phyloP scores from a whole-genome alignment of 2,888 invertebrate species.

The Acleris cristana region DNA sequence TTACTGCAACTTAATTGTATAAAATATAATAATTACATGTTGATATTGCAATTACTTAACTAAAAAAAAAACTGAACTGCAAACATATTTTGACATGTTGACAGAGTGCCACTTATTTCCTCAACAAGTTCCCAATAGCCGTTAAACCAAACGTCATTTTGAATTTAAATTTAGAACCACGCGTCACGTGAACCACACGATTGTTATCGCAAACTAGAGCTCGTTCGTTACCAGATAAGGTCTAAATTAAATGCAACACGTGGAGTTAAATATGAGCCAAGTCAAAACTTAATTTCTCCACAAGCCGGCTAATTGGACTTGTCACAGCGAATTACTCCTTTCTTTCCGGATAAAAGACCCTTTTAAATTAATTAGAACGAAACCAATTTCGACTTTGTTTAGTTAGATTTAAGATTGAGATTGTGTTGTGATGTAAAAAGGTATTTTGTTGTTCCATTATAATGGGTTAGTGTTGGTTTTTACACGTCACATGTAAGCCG shows the following conservation, averaged over 20 bases:
- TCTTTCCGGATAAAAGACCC: constrained; percentile 26
- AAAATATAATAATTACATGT: too few species aligned
- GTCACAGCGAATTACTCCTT: constrained; percentile 28
- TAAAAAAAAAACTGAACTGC: too few species aligned
- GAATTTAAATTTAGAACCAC: not conserved
- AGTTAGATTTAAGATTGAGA: not conserved
- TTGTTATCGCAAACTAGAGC: constrained; percentile 8
- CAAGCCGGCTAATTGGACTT: constrained; percentile 16
- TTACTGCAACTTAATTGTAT: too few species aligned
- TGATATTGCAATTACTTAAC: too few species aligned
- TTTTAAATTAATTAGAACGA: constrained; percentile 9
- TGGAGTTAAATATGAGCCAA: not conserved
- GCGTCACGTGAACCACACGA: not conserved
- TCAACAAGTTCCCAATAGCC: too few species aligned
- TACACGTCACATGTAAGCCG: constrained; percentile 14
- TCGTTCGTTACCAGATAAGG: not conserved
- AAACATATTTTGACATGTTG: too few species aligned
- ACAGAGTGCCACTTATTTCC: too few species aligned
- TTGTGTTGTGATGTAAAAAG: constrained; percentile 12
- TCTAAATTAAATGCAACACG: constrained; percentile 18
- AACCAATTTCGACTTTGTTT: not conserved
- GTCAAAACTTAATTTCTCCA: constrained; percentile 22
- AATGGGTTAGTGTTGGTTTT: constrained; percentile 24
- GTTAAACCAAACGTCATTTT: too few species aligned
- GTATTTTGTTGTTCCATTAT: constrained; percentile 22